Percentiles rank a stretch among this genome's conserved stretches.
These are phyloP conservation scores for Bradypodion pumilum DNA, from an alignment of 2,797 vertebrate species.

Conservation along the genomic window DNA sequence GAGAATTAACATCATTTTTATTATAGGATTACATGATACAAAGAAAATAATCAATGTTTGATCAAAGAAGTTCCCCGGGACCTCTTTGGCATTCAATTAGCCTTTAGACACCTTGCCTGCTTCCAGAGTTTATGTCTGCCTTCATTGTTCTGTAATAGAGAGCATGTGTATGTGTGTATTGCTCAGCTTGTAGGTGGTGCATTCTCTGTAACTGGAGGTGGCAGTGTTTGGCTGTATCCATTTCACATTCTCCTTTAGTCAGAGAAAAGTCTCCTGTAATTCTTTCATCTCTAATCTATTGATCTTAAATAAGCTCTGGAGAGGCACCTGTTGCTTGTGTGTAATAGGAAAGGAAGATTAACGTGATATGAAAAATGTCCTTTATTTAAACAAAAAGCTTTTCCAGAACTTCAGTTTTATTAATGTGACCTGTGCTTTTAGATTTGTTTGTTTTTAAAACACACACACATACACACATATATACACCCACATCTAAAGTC, in stretches of 20 bases:
- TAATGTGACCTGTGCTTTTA: constrained; percentile 61
- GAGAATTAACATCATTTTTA: constrained; percentile 1
- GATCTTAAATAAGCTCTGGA: constrained; percentile 65
- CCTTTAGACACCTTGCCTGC: constrained; percentile 22
- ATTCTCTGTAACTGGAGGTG: constrained; percentile 68
- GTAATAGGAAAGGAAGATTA: constrained; percentile 63
- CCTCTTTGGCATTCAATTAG: constrained; percentile 41
- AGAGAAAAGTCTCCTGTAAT: constrained; percentile 58
- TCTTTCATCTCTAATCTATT: constrained; percentile 61
- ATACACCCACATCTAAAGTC: not conserved
- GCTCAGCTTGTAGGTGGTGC: constrained; percentile 27
- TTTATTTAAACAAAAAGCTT: constrained; percentile 67
- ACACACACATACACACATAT: constrained; percentile 24
- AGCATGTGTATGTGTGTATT: constrained; percentile 21
- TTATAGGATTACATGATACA: constrained; percentile 15
- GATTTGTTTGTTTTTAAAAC: constrained; percentile 45
- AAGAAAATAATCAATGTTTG: constrained; percentile 17
- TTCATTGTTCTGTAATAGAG: not conserved
- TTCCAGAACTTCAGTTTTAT: constrained; percentile 61
- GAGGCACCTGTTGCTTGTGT: constrained; percentile 54
- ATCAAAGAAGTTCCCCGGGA: constrained; percentile 41
- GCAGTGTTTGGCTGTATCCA: constrained; percentile 71
- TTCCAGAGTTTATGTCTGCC: constrained; percentile 35
- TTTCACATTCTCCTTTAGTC: constrained; percentile 52
- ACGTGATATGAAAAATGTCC: constrained; percentile 65